Conservation (phyloP, 2,888 invertebrate genomes). For the Danaus chrysippus region DNA sequence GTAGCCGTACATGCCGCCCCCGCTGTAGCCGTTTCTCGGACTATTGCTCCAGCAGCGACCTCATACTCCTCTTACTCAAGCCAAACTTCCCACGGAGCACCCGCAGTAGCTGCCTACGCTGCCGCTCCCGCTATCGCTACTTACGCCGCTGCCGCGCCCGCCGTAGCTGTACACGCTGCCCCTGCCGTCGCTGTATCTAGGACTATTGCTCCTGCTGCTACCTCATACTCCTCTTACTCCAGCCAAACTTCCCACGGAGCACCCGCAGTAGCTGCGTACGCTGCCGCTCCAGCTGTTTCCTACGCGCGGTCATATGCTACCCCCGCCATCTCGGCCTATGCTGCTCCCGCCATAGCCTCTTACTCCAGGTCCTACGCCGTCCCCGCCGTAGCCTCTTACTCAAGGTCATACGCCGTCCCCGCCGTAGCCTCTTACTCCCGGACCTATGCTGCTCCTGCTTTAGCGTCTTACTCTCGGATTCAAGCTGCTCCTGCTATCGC, state of each 20-base stretch:
- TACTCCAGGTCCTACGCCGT: slow-evolving; percentile 69
- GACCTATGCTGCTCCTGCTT: slow-evolving; percentile 61
- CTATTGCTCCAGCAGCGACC: slow-evolving; percentile 33
- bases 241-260: slow-evolving; percentile 43
- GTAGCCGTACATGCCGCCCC: slow-evolving; percentile 33
- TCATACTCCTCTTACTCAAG: slow-evolving; percentile 40
- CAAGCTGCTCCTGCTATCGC: slow-evolving; percentile 38
- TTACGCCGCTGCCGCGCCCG: slow-evolving; percentile 33
- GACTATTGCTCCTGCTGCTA: slow-evolving; percentile 29
- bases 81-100: slow-evolving; percentile 39
- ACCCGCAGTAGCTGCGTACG: slow-evolving; percentile 43
- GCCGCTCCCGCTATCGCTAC: slow-evolving; percentile 46
- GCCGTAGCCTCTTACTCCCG: slow-evolving; percentile 44
- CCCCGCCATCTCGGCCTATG: slow-evolving; percentile 36
- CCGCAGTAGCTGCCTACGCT: slow-evolving; percentile 12
- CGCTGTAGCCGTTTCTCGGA: slow-evolving; percentile 29
- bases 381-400: slow-evolving; percentile 67
- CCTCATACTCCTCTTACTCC: slow-evolving; percentile 38
- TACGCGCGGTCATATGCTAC: slow-evolving; percentile 41
- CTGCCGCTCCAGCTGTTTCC: slow-evolving; percentile 39
- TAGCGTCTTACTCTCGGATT: slow-evolving; percentile 8
- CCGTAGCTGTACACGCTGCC: slow-evolving; percentile 12
- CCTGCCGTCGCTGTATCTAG: slow-evolving; percentile 33
- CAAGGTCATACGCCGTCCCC: slow-evolving; percentile 47
- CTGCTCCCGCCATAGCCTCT: slow-evolving; percentile 35